Evolutionary conservation across 2,888 invertebrate species (phyloP).

Genomic region (Dioctria rufipes): DNA sequence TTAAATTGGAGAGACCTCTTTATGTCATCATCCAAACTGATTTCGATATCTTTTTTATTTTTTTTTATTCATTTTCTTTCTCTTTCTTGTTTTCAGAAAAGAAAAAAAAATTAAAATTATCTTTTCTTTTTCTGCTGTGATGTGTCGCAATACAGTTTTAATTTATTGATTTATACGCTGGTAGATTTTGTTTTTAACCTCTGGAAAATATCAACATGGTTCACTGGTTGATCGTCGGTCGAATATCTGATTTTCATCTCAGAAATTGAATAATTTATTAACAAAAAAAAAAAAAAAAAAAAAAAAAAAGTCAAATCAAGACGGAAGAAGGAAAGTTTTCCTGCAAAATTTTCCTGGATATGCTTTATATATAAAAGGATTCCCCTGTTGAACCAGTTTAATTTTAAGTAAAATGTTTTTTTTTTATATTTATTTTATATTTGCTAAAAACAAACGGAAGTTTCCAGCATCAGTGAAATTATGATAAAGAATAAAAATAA

Average conservation of each 20-base stretch:
- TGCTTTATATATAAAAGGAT: not conserved
- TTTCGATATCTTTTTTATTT: not conserved
- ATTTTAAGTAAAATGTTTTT: too few species aligned
- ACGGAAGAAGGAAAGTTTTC: not conserved
- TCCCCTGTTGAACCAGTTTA: too few species aligned
- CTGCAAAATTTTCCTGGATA: not conserved
- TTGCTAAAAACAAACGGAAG: not conserved
- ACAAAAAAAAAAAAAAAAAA: too few species aligned
- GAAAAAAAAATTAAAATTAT: slow-evolving; percentile 24
- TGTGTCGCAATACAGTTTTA: slow-evolving; percentile 47
- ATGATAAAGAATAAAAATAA: too few species aligned
- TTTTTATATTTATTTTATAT: too few species aligned
- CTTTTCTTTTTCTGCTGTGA: slow-evolving; percentile 42
- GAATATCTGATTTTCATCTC: not conserved
- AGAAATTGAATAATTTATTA: not conserved
- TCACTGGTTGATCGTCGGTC: not conserved
- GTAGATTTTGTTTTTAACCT: not conserved
- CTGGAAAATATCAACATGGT: slow-evolving; percentile 7
- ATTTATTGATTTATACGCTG: not conserved
- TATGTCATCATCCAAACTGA: not conserved
- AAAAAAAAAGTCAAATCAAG: not conserved
- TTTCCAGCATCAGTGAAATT: not conserved
- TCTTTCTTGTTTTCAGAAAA: slow-evolving; percentile 23
- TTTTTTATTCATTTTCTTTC: slow-evolving; percentile 17
- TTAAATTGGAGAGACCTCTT: slow-evolving; percentile 11